Evolutionary conservation across 2,888 invertebrate genomes (phyloP).

Genomic region (Minunthozetes semirufus): DNA sequence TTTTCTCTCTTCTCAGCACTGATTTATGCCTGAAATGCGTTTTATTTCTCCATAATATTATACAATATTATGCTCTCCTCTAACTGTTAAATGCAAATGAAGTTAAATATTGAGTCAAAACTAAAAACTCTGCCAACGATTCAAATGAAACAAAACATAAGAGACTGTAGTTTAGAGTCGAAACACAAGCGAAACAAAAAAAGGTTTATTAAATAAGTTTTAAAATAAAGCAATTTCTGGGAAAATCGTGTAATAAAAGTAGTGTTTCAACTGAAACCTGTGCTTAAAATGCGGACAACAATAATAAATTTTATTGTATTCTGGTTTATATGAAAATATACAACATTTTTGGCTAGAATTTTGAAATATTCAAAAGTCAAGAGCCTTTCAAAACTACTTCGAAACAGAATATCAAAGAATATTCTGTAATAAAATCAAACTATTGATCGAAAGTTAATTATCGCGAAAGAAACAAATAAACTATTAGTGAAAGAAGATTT

Average conservation of each 20-base stretch:
- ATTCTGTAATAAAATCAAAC: too few species aligned
- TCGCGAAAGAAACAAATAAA: too few species aligned
- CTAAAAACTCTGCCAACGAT: background rate
- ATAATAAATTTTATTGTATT: too few species aligned
- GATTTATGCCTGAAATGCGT: slow-evolving; percentile 9
- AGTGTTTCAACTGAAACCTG: background rate
- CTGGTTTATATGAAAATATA: too few species aligned
- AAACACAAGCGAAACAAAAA: background rate
- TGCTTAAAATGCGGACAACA: too few species aligned
- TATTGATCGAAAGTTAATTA: too few species aligned
- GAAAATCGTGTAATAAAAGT: background rate
- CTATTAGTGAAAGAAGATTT: too few species aligned
- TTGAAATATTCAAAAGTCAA: too few species aligned
- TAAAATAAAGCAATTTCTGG: background rate
- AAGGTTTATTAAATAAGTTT: background rate
- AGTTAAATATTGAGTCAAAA: background rate
- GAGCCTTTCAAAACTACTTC: too few species aligned
- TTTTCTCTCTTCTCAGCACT: background rate
- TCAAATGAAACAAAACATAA: background rate
- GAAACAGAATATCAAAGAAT: too few species aligned
- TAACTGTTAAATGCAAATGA: slow-evolving; percentile 10
- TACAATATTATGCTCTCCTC: too few species aligned
- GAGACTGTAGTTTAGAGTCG: background rate
- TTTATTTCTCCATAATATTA: background rate
- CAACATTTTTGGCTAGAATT: too few species aligned